These are phyloP conservation scores for Hydropotes inermis DNA, from an alignment of 2,113 vertebrate species.

Conservation along the genomic window DNA sequence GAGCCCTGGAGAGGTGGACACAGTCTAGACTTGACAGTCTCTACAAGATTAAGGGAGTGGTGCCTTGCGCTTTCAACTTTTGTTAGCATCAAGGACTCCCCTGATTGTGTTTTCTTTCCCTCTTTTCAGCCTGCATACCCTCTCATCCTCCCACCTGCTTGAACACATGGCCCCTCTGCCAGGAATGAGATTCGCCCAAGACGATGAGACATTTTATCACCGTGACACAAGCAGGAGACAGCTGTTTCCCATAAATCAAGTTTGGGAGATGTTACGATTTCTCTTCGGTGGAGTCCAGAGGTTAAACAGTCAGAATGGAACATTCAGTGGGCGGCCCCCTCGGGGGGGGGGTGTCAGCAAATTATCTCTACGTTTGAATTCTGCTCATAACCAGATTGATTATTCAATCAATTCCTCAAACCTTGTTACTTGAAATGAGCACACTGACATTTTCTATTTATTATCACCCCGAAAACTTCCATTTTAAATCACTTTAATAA, in stretches of 20 bases:
- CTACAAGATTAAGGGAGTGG: too few species aligned
- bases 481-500: slow-evolving; percentile 62
- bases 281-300: slow-evolving; percentile 52
- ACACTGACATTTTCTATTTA: slow-evolving; percentile 67
- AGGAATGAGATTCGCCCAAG: slow-evolving; percentile 63
- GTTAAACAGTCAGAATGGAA: slow-evolving; percentile 58
- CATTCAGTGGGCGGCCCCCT: slow-evolving; percentile 58
- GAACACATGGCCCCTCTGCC: slow-evolving; percentile 35
- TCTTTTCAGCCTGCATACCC: neutral
- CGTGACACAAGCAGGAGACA: slow-evolving; percentile 67
- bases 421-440: slow-evolving; percentile 68
- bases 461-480: slow-evolving; percentile 33
- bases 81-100: neutral
- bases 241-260: slow-evolving; percentile 76
- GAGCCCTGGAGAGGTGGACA: neutral
- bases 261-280: slow-evolving; percentile 43
- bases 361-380: slow-evolving; percentile 73
- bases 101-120: neutral
- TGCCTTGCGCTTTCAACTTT: neutral
- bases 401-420: slow-evolving; percentile 72
- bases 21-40: neutral
- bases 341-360: slow-evolving; percentile 52
- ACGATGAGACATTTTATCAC: slow-evolving; percentile 74
- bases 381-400: slow-evolving; percentile 76
- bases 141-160: neutral